These are phyloP conservation scores for Parnassius glacialis DNA, from an alignment of 2,888 invertebrate species.

Conservation along the genomic window DNA sequence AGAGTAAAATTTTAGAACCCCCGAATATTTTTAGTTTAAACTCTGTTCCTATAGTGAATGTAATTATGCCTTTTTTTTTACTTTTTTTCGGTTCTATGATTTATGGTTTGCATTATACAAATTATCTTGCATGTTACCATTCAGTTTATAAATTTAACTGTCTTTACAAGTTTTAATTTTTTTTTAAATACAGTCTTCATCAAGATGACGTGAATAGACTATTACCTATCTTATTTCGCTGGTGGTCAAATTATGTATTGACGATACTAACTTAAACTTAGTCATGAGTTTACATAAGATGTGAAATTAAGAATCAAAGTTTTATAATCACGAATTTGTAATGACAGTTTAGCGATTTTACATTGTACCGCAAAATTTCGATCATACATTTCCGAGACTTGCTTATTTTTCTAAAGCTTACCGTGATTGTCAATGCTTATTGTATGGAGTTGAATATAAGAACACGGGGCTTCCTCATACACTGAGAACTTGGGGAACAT, in stretches of 20 bases:
- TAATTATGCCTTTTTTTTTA: slow-evolving; percentile 27
- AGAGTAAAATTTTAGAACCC: slow-evolving; percentile 38
- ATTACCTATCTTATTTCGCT: too few relatives aligned
- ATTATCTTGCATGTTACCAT: slow-evolving; percentile 40
- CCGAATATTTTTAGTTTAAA: neutral
- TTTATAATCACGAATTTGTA: slow-evolving; percentile 35
- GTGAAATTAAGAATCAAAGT: neutral
- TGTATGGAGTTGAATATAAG: slow-evolving; percentile 37
- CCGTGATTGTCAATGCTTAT: slow-evolving; percentile 52
- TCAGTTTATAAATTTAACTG: slow-evolving; percentile 44
- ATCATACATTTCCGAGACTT: slow-evolving; percentile 26
- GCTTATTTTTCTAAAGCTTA: slow-evolving; percentile 51
- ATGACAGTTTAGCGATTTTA: slow-evolving; percentile 42
- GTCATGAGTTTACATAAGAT: neutral
- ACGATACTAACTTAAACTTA: neutral
- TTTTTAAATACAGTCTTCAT: neutral
- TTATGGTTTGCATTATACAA: slow-evolving; percentile 44
- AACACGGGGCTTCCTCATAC: slow-evolving; percentile 26
- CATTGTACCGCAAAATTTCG: slow-evolving; percentile 10
- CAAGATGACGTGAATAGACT: neutral
- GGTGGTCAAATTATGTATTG: neutral
- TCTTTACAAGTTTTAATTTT: slow-evolving; percentile 42
- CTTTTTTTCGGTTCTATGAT: slow-evolving; percentile 53
- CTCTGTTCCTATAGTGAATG: slow-evolving; percentile 14
- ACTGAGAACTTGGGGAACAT: slow-evolving; percentile 23